Base-by-base conservation (phyloP, 2,888 invertebrate genomes). In the Catocala sponsa region DNA sequence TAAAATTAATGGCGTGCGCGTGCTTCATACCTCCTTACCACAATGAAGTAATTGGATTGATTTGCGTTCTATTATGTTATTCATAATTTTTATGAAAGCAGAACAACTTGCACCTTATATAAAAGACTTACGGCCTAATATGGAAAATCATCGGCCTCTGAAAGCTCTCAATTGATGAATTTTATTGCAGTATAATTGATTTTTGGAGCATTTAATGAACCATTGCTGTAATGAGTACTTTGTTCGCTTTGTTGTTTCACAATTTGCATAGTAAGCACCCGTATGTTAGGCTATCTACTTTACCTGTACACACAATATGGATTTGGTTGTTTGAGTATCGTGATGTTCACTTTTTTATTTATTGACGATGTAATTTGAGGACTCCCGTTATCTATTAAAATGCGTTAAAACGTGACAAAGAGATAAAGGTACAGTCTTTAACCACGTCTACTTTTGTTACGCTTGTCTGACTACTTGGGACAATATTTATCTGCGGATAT, bases 111-210 rank as follows among this genome's bases (percentile, higher is more conserved):
- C 51, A 72, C 80, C 75, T 75, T 85, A 76, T 59, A 25, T 32
- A 42, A 42, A 59, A 47, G 58, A 11, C 43, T 66, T 74, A 80
- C 49, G 61, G 60, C 60, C 65, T 59, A 75, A 57, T 81, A 68
- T 78, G 55, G 43, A 49, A 54, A 51, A 44, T 15, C 13, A 59
- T 55, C 42, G 44, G 15, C 51, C 56, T 52, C 73, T 75, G 66
- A 79, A 72, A 75, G 74, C 68, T 78, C 73, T 83, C 74, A 85
- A 87, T 89, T 88, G 86, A 83, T 82, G 80, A 78, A 83, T 83
- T 91, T 88, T 89, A 90, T 90, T 87, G 85, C 85, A 74, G 79
- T 83, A 82, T 89, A 89, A 91, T 89, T 90, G 88, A 81, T 80
- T 84, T 82, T 84, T 80, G 82, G 74, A 77, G 71, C 78, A 78